A percentile compares a stretch with the other conserved stretches of the same genome.
Evolutionary conservation across 2,888 invertebrate species (phyloP).

Genomic region (Ypsolopha scabrella): DNA sequence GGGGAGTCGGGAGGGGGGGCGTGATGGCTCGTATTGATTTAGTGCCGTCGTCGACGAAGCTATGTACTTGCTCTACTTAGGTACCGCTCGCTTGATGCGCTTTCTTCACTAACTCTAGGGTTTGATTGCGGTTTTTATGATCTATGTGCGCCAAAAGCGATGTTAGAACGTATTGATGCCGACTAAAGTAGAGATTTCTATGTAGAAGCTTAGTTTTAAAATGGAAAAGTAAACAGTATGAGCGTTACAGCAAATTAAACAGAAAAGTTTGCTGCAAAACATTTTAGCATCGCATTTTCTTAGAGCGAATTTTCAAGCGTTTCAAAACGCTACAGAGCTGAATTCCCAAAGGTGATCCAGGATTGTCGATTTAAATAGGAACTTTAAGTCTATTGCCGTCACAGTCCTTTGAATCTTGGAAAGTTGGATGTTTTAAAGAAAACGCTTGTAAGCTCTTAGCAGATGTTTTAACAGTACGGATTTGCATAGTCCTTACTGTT

Average conservation of each 20-base stretch:
- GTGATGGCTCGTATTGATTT: slow-evolving; percentile 72
- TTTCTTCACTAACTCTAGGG: slow-evolving; percentile 37
- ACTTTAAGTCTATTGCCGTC: slow-evolving; percentile 61
- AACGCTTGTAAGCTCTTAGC: slow-evolving; percentile 11
- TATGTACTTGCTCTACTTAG: slow-evolving; percentile 57
- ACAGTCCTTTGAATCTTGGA: slow-evolving; percentile 29
- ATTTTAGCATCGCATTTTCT: not conserved
- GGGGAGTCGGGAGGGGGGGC: slow-evolving; percentile 29
- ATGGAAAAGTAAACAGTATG: too few species aligned
- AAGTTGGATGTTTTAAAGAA: slow-evolving; percentile 14
- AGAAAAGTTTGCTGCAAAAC: too few species aligned
- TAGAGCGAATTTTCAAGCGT: slow-evolving; percentile 14
- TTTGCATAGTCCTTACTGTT: too few species aligned
- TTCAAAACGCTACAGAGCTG: slow-evolving; percentile 48
- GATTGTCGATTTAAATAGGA: slow-evolving; percentile 65
- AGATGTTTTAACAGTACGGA: too few species aligned
- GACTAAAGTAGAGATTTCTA: too few species aligned
- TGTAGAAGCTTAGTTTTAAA: too few species aligned
- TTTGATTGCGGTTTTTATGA: not conserved
- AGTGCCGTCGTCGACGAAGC: slow-evolving; percentile 70
- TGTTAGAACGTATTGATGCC: too few species aligned
- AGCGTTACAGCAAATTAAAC: too few species aligned
- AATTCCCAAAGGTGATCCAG: slow-evolving; percentile 30
- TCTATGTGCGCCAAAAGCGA: not conserved
- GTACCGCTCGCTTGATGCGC: slow-evolving; percentile 64